phyloP scores from a whole-genome alignment of 2,888 invertebrate species.

The Brachycybe producta region DNA sequence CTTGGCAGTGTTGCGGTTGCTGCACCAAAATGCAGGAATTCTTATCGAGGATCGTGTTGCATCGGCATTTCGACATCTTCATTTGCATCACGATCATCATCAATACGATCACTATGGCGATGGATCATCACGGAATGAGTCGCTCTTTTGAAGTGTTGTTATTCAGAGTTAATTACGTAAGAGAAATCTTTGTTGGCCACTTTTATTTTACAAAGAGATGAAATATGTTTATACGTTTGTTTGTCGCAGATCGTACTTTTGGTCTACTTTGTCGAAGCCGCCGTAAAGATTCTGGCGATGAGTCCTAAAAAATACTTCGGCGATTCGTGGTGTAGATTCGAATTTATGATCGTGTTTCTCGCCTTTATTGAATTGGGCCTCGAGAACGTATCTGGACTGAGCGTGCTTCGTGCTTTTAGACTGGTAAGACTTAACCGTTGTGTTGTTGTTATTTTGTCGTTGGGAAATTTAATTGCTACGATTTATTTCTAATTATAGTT shows the following conservation, averaged over 20 bases:
- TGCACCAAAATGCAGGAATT: neutral
- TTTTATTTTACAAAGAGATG: no score
- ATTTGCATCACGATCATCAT: conserved; percentile 2
- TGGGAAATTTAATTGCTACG: no score
- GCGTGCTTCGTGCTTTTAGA: neutral
- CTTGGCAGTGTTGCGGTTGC: conserved; percentile 1
- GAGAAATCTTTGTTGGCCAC: neutral
- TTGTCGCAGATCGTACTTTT: neutral
- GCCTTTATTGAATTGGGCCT: neutral
- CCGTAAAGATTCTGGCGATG: neutral
- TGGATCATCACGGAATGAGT: conserved; percentile 2
- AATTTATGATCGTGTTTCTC: conserved; percentile 1
- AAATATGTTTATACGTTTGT: neutral
- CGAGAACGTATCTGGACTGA: conserved; percentile 1
- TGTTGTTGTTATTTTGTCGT: neutral
- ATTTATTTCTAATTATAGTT: no score
- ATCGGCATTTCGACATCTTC: neutral
- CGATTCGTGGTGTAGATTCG: neutral
- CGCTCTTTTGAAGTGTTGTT: neutral
- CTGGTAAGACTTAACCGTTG: neutral
- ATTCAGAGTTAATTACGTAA: no score
- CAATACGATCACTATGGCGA: neutral
- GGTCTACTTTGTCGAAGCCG: conserved; percentile 4
- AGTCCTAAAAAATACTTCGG: conserved; percentile 7
- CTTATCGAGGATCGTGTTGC: neutral